Conservation (phyloP, 2,888 invertebrate genomes). For the Drosophila engyochracea region DNA sequence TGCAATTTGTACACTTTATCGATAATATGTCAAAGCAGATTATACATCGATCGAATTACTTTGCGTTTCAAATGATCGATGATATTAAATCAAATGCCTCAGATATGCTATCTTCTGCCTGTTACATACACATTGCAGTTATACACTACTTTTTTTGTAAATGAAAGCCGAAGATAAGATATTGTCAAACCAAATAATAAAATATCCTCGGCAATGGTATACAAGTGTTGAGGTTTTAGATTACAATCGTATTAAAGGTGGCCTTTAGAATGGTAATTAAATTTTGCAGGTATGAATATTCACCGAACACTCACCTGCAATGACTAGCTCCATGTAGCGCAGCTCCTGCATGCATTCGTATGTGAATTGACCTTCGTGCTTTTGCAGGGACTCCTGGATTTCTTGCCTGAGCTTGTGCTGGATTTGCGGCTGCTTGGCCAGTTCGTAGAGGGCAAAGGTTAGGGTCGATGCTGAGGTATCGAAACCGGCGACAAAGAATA, state of each 20-base stretch:
- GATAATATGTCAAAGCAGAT: not conserved
- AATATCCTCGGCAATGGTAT: no score
- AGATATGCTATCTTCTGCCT: no score
- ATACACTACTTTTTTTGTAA: no score
- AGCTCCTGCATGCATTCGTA: constrained; percentile 84
- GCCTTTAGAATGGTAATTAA: no score
- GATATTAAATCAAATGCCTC: no score
- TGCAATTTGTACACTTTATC: not conserved
- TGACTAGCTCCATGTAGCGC: constrained; percentile 86
- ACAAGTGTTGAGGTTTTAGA: no score
- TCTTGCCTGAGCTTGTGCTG: constrained; percentile 85
- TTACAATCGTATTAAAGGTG: no score
- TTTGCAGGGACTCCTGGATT: constrained; percentile 82
- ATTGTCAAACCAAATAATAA: no score
- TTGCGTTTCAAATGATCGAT: not conserved
- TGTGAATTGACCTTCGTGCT: constrained; percentile 83
- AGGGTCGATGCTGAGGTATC: constrained; percentile 86
- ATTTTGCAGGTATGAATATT: no score
- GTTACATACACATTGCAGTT: no score
- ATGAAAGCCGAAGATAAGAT: no score
- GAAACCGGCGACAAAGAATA: constrained; percentile 87
- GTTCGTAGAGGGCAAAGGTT: constrained; percentile 85
- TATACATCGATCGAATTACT: not conserved
- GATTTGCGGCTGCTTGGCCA: constrained; percentile 86
- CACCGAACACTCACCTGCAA: constrained; percentile 82